Evolutionary conservation across 2,113 vertebrate genomes (phyloP).

Genomic region (Ophthalmolycus amberensis): DNA sequence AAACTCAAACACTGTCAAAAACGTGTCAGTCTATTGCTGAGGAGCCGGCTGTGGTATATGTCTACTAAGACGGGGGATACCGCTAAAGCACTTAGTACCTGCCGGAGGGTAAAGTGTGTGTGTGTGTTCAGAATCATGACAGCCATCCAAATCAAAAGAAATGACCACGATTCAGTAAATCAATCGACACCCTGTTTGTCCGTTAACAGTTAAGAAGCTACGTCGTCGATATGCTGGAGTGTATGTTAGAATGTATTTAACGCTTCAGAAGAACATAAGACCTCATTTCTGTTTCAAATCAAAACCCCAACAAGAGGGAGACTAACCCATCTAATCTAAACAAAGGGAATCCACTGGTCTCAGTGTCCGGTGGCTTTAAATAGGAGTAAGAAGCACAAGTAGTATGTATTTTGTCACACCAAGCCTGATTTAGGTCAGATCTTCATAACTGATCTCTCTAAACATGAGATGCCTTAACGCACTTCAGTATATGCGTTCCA

Average conservation of each 20-base stretch:
- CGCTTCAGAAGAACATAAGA: background rate
- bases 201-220: background rate
- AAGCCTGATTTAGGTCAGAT: background rate
- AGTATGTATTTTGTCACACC: background rate
- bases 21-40: conserved; percentile 22
- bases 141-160: background rate
- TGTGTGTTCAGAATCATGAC: background rate
- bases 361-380: conserved; percentile 16
- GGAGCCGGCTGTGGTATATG: background rate
- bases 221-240: background rate
- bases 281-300: background rate
- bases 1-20: conserved; percentile 29
- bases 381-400: background rate
- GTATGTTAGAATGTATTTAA: background rate
- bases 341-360: background rate
- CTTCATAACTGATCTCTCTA: background rate
- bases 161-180: background rate
- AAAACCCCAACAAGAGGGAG: background rate
- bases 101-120: background rate
- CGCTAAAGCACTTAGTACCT: background rate
- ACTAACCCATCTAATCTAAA: background rate
- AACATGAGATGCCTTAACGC: conserved; percentile 63
- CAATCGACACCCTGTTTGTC: background rate
- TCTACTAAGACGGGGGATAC: background rate
- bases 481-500: conserved; percentile 9